Evolutionary conservation across 2,113 vertebrate genomes (phyloP), one percentile per base, ranked within the genome.

Genomic region (Brachyhypopomus occidentalis): DNA sequence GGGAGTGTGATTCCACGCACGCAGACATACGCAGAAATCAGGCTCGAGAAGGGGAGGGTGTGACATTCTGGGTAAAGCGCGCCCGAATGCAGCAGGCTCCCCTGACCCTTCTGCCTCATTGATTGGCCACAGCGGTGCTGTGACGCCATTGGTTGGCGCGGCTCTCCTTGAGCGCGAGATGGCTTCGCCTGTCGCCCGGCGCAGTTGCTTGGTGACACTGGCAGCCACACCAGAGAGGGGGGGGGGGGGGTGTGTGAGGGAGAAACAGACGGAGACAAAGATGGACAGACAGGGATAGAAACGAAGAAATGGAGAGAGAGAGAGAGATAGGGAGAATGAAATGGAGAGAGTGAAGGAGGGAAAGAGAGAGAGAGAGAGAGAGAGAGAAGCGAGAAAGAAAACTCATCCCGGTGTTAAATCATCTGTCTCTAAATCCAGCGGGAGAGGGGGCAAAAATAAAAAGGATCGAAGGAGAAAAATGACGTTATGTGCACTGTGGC

Each of bases 121-220:
- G 83, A 86, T 81, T 83, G 84, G 81, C 83, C 41, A 64, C 23
- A 72, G 63, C 22, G 30, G 55, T 48, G 55, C 66, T 23, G 38
- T 17, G 19, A 64, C 59, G 41, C 69, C 73, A 83, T 83, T 84
- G 79, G 78, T 75, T 86, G 64, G 38, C 77, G 83, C 48, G 19
- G 64, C 77, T 86, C 77, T 84, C 76, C 81, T 82, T 38, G 66
- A 83, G 82, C 74, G 63, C 30, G 76, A 84, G 85, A 84, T 84
- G 80, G 83, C 77, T 82, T 84, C 77, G 85, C 77, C 83, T 82
- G 72, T 84, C 73, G 64, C 71, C 79, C 63, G 71, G 72, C 81
- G 70, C 73, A 75, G 86, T 88, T 90, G 86, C 89, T 81, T 86
- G 87, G 88, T 87, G 88, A 89, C 84, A 89, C 82, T 77, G 85